These are phyloP conservation scores for Lucifuga dentata DNA, from an alignment of 2,113 vertebrate genomes.

Conservation along the genomic window DNA sequence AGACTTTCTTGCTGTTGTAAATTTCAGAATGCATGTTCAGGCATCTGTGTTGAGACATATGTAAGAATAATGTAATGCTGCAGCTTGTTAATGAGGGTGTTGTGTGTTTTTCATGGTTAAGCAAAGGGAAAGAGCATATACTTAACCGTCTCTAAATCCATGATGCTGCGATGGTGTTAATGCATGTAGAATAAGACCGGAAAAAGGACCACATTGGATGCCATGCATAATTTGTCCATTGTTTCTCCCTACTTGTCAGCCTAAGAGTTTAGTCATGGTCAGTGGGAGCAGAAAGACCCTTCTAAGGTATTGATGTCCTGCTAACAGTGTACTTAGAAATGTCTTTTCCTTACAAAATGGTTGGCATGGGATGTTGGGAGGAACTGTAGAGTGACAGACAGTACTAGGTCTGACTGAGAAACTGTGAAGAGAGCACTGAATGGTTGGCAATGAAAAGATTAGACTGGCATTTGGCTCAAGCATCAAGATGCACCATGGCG, in stretches of 20 bases:
- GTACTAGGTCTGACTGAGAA: conserved; percentile 70
- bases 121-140: conserved; percentile 29
- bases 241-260: conserved; percentile 39
- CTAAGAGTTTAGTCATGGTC: conserved; percentile 55
- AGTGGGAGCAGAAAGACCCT: conserved; percentile 59
- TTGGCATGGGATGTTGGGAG: conserved; percentile 57
- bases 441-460: conserved; percentile 79
- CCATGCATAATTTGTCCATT: conserved; percentile 52
- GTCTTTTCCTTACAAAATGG: conserved; percentile 48
- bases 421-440: conserved; percentile 71
- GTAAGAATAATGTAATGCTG: conserved; percentile 35
- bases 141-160: conserved; percentile 60
- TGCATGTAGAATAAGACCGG: conserved; percentile 26
- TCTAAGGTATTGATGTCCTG: conserved; percentile 50
- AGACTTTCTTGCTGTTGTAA: conserved; percentile 41
- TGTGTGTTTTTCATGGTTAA: conserved; percentile 34
- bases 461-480: conserved; percentile 75
- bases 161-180: conserved; percentile 22
- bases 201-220: conserved; percentile 38
- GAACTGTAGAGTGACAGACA: conserved; percentile 71
- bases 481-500: conserved; percentile 72
- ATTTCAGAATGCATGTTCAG: conserved; percentile 9
- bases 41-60: conserved; percentile 28
- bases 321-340: conserved; percentile 59
- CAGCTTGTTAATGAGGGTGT: conserved; percentile 5